phyloP scores from a whole-genome alignment of 1,140 invertebrate species.

The Drosophila bocqueti region DNA sequence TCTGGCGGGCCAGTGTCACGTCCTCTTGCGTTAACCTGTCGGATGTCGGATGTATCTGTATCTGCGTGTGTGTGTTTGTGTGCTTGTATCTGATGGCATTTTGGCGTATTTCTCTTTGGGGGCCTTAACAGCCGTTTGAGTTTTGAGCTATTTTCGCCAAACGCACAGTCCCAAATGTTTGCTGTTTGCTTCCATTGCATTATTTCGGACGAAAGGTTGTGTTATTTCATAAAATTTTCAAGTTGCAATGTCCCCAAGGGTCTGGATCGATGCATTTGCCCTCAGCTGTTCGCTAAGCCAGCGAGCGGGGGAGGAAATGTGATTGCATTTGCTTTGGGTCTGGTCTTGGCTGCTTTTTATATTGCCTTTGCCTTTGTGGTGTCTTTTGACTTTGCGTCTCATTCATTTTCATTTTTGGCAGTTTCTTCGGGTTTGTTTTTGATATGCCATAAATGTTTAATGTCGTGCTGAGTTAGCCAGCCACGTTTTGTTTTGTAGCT shows the following conservation, averaged over 20 bases:
- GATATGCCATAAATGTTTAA: slow-evolving; percentile 65
- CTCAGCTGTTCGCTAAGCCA: slow-evolving; percentile 56
- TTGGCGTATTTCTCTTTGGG: slow-evolving; percentile 42
- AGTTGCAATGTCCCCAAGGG: slow-evolving; percentile 31
- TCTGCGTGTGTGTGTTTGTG: slow-evolving; percentile 12
- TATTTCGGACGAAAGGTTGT: slow-evolving; percentile 61
- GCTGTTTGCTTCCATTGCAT: slow-evolving; percentile 44
- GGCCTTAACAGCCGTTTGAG: slow-evolving; percentile 60
- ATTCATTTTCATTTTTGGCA: slow-evolving; percentile 66
- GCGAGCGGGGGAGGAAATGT: slow-evolving; percentile 40
- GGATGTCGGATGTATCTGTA: slow-evolving; percentile 33
- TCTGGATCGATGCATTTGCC: slow-evolving; percentile 49
- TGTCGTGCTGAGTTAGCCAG: slow-evolving; percentile 65
- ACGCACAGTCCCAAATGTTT: slow-evolving; percentile 48
- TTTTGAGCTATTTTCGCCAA: slow-evolving; percentile 68
- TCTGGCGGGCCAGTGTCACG: slow-evolving; percentile 55
- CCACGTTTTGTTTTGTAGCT: slow-evolving; percentile 66
- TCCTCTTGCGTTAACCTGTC: slow-evolving; percentile 52
- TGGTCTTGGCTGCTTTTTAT: slow-evolving; percentile 17
- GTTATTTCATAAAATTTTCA: slow-evolving; percentile 49
- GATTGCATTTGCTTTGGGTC: slow-evolving; percentile 42
- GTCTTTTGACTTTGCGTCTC: slow-evolving; percentile 37
- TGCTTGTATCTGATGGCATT: slow-evolving; percentile 51
- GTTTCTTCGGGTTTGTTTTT: slow-evolving; percentile 45
- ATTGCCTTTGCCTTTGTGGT: slow-evolving; percentile 20